Evolutionary conservation across 1,140 invertebrate genomes (phyloP).

Genomic region (Meteorus sp.): DNA sequence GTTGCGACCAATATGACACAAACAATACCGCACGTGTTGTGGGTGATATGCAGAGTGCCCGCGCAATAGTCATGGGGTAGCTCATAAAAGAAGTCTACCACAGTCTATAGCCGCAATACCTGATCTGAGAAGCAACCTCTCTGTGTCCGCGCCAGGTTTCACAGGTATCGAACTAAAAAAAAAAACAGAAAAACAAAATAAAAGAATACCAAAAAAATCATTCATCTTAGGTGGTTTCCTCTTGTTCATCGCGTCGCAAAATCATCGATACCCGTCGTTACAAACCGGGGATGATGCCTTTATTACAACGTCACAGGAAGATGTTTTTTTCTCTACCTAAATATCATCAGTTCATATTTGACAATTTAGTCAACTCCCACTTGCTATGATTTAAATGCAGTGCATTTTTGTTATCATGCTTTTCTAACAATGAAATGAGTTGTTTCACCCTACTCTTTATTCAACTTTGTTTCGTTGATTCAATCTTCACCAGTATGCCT

Average conservation of each 20-base stretch:
- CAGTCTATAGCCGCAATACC: conserved; percentile 78
- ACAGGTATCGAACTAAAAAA: conserved; percentile 61
- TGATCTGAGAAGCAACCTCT: conserved; percentile 78
- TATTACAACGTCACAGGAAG: not conserved
- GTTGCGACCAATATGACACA: conserved; percentile 48
- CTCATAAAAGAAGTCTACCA: conserved; percentile 79
- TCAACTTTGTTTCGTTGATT: not conserved
- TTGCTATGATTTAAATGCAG: conserved; percentile 19
- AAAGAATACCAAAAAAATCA: conserved; percentile 22
- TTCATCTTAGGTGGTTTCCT: conserved; percentile 38
- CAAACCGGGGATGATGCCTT: not conserved
- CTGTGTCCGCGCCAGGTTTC: conserved; percentile 64
- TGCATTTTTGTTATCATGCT: not conserved
- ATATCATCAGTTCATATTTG: not conserved
- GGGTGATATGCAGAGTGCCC: conserved; percentile 58
- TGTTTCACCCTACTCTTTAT: not conserved
- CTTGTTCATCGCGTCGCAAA: conserved; percentile 34
- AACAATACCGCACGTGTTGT: conserved; percentile 40
- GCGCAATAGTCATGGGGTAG: conserved; percentile 82
- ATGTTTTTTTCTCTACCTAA: not conserved
- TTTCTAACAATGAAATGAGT: not conserved
- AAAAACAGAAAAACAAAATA: conserved; percentile 25
- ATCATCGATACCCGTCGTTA: conserved; percentile 7
- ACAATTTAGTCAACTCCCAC: not conserved
- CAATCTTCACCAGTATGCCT: conserved; percentile 2